phyloP scores from a whole-genome alignment of 2,888 invertebrate genomes.

The Megalurothrips usitatus region DNA sequence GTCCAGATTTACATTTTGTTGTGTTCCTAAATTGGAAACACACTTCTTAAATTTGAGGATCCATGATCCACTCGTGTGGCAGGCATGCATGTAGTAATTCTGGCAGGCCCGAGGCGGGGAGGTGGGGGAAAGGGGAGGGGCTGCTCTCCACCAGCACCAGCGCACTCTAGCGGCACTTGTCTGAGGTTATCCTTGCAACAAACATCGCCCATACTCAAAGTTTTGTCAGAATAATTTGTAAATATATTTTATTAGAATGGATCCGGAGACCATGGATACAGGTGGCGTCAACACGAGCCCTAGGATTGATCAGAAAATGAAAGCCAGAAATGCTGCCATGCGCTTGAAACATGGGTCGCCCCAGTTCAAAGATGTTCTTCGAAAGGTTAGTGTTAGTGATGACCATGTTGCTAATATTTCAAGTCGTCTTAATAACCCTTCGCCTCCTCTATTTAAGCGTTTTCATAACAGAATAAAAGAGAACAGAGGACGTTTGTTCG shows the following conservation, averaged over 20 bases:
- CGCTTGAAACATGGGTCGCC: not conserved
- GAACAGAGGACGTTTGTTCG: not conserved
- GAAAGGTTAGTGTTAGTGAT: not conserved
- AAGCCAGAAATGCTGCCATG: constrained; percentile 16
- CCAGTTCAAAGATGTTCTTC: constrained; percentile 2
- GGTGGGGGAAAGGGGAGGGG: too few species aligned
- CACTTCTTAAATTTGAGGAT: too few species aligned
- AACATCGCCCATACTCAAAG: not conserved
- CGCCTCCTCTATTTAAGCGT: not conserved
- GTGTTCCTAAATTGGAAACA: too few species aligned
- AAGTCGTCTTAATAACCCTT: not conserved
- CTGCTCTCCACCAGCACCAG: not conserved
- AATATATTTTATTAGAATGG: not conserved
- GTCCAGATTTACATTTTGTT: too few species aligned
- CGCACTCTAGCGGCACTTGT: not conserved
- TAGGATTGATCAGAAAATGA: not conserved
- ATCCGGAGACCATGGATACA: not conserved
- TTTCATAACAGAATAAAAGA: not conserved
- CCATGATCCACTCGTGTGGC: too few species aligned
- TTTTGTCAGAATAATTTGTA: not conserved
- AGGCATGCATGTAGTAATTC: too few species aligned
- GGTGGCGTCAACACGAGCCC: not conserved
- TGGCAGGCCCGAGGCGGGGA: too few species aligned
- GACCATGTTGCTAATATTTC: not conserved
- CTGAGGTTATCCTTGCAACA: too few species aligned